Evolutionary conservation across 2,888 invertebrate genomes (phyloP).

Genomic region (Eurytoma adleriae): DNA sequence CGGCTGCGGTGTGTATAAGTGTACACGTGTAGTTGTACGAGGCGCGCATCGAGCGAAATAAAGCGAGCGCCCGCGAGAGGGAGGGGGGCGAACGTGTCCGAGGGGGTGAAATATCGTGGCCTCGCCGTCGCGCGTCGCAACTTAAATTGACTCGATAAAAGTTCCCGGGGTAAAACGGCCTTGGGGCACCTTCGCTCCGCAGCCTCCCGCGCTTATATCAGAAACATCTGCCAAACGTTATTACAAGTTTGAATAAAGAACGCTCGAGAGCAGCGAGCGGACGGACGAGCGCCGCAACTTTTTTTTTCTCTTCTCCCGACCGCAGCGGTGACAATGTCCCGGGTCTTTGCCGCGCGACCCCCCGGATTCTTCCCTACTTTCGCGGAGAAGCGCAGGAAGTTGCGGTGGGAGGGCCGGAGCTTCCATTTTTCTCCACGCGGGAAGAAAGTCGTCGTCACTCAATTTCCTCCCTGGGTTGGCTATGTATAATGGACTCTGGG

Average conservation of each 20-base stretch:
- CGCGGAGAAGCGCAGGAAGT: background rate
- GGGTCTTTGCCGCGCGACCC: slow-evolving; percentile 24
- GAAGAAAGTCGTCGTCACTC: slow-evolving; percentile 40
- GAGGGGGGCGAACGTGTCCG: slow-evolving; percentile 40
- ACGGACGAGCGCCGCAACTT: slow-evolving; percentile 47
- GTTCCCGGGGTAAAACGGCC: slow-evolving; percentile 74
- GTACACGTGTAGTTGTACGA: slow-evolving; percentile 6
- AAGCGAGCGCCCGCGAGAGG: slow-evolving; percentile 7
- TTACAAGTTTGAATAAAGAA: slow-evolving; percentile 76
- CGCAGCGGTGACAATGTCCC: slow-evolving; percentile 35
- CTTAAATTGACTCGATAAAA: slow-evolving; percentile 77
- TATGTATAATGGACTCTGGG: background rate
- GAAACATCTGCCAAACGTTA: slow-evolving; percentile 76
- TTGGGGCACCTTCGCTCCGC: slow-evolving; percentile 57
- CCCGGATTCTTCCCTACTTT: background rate
- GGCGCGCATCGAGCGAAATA: slow-evolving; percentile 6
- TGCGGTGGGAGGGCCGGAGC: background rate
- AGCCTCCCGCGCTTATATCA: slow-evolving; percentile 66
- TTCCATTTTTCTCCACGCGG: slow-evolving; percentile 19
- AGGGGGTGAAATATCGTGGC: slow-evolving; percentile 53
- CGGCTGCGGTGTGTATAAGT: background rate
- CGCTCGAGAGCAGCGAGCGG: slow-evolving; percentile 56
- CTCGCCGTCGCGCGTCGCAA: slow-evolving; percentile 65
- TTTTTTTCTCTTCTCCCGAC: slow-evolving; percentile 28
- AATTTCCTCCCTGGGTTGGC: slow-evolving; percentile 15